phyloP scores from a whole-genome alignment of 2,113 vertebrate species.

The Catagonus wagneri region DNA sequence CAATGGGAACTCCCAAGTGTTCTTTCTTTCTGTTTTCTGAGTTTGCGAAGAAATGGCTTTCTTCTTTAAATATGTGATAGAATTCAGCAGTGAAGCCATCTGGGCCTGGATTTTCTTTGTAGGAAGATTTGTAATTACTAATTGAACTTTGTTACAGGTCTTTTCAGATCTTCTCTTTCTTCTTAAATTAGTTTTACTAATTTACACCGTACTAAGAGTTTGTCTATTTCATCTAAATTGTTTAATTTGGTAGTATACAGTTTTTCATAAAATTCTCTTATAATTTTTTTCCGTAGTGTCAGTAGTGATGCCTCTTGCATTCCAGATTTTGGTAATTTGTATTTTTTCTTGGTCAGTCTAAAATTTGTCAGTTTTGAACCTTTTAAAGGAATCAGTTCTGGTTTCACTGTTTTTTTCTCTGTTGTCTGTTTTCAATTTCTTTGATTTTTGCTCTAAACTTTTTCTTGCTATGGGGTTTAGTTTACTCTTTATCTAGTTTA shows the following conservation, averaged over 20 bases:
- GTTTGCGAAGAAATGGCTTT: neutral
- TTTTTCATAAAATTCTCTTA: neutral
- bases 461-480: slow-evolving; percentile 2
- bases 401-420: slow-evolving; percentile 8
- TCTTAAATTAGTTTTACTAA: neutral
- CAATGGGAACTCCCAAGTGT: neutral
- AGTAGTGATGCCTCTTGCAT: neutral
- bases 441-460: neutral
- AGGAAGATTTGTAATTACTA: slow-evolving; percentile 41
- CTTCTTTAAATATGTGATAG: neutral
- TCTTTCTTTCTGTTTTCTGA: neutral
- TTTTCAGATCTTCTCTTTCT: neutral
- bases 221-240: slow-evolving; percentile 12
- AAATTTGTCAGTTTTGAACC: neutral
- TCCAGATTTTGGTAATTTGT: neutral
- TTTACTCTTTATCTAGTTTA: slow-evolving; percentile 34
- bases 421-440: neutral
- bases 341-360: neutral
- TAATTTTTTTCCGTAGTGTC: neutral
- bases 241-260: neutral
- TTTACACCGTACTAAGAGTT: slow-evolving; percentile 34
- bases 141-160: slow-evolving; percentile 21
- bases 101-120: slow-evolving; percentile 35
- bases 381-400: neutral
- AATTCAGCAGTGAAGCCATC: neutral